Base-by-base conservation (phyloP, 2,797 vertebrate species). In the Girardinus metallicus region DNA sequence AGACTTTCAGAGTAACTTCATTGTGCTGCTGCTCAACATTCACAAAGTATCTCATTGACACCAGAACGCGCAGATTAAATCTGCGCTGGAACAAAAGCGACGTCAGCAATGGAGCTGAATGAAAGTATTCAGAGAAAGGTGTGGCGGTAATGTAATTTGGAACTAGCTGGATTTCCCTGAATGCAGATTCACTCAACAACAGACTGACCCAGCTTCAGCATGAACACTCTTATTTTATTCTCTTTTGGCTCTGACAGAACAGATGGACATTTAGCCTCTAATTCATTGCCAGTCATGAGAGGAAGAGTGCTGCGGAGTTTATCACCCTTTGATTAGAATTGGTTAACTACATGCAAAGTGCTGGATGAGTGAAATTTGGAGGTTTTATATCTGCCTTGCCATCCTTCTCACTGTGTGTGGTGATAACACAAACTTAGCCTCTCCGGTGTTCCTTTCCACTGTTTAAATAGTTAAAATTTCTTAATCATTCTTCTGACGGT, bases 1-100 rank as follows among this genome's bases (percentile, higher is more conserved):
- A 83, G 31, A 66, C 55, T 82, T 68, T 73, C 64, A 83, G 60
- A 80, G 66, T 47, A 12, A 60, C 46, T 57, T 88, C 77, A 86
- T 81, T 85, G 75, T 89, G n/a, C 57, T 29, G 4, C 7, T 5
- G 51, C 77, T 79, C 55, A 39, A 31, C 7, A 72, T 57, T 10
- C 44, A 29, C 41, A 55, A 64, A 62, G 29, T 53, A 75, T 85
- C 68, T 5, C 44, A 31, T 62, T 80, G 47, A 78, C 73, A 15
- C 13, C 13, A 26, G 47, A 74, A 51, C 75, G 79, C 31, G 31
- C 7, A 39, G 41, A 73, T 80, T 75, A 64, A 73, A 71, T 79
- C 55, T 39, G 4, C 60, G 2, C 34, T 29, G n/a, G 31, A 46
- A 73, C 55, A 75, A 80, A 47, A 53, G 76, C 6, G 23, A 8